Base-by-base conservation (phyloP, 1,140 invertebrate species). In the Drosophila willistoni region DNA sequence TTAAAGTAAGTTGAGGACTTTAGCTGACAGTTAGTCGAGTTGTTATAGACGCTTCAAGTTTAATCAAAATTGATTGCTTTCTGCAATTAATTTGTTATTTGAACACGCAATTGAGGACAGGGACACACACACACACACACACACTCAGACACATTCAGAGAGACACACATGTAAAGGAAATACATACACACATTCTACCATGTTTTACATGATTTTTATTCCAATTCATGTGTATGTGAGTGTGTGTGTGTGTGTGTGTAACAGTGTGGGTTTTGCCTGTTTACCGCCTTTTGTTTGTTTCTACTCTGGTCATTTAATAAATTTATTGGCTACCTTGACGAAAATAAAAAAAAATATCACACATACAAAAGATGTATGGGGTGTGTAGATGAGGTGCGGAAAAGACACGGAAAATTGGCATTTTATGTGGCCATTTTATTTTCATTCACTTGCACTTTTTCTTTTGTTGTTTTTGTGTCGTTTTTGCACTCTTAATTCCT, bases 61-160 rank as follows among this genome's bases (percentile, higher is more conserved):
- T 87, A 83, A 87, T 87, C 84, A 87, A 87, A 87, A 87, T 87
- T 83, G 84, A 87, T 87, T 89, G 84, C 84, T 55, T 71, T 68
- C 39, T 70, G 84, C 84, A 87, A 87, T 87, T 87, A 87, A 83
- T 83, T 83, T 80, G 69, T 80, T 87, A 73, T 89, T 89, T 89
- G 84, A 83, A 68, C 83, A 87, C 83, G 83, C 83, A 86, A 87
- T 87, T 82, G 71, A 86, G 79, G 70, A 76, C 71, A 64, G 63
- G 64, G 33, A 71, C 55, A 71, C 55, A 34, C 66, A 74, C 47
- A 66, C 55, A 54, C 64, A 71, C 55, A 71, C 44, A 34, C 64
- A 74, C 42, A 66, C 55, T 56, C 64, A 60, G 64, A 65, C 39
- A 55, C 68, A 71, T 34, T 51, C 64, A 29, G 29, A 68, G 13